Evolutionary conservation across 1,140 invertebrate species (phyloP).

Genomic region (Armadillidium nasatum): DNA sequence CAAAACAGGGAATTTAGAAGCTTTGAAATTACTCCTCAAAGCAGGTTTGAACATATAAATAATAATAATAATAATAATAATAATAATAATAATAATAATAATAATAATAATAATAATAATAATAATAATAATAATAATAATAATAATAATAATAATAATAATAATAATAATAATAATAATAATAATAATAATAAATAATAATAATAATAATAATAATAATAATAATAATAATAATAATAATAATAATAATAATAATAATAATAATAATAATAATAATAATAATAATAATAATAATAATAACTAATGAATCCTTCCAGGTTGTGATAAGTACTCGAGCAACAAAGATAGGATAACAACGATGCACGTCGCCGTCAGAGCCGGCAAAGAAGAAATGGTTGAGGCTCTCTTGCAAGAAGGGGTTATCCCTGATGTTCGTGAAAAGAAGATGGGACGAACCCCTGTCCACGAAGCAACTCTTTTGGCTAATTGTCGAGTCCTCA

Average conservation of each 20-base stretch:
- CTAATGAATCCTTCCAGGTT: not conserved
- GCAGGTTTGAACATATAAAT: not conserved
- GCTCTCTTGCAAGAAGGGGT: not conserved
- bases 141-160: too few species aligned
- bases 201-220: too few species aligned
- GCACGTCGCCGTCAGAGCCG: not conserved
- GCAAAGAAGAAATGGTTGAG: not conserved
- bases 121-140: too few species aligned
- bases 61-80: too few species aligned
- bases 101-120: too few species aligned
- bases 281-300: too few species aligned
- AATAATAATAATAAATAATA: too few species aligned
- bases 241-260: too few species aligned
- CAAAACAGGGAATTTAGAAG: not conserved
- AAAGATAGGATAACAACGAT: not conserved
- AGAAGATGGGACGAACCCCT: not conserved
- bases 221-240: too few species aligned
- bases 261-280: too few species aligned
- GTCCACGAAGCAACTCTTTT: not conserved
- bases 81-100: too few species aligned
- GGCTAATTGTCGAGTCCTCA: not conserved
- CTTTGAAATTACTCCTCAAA: not conserved
- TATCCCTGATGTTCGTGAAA: not conserved
- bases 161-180: too few species aligned
- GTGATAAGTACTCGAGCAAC: not conserved